These are phyloP conservation scores for Eutrigla gurnardus DNA, from an alignment of 2,797 vertebrate genomes.

Conservation along the genomic window DNA sequence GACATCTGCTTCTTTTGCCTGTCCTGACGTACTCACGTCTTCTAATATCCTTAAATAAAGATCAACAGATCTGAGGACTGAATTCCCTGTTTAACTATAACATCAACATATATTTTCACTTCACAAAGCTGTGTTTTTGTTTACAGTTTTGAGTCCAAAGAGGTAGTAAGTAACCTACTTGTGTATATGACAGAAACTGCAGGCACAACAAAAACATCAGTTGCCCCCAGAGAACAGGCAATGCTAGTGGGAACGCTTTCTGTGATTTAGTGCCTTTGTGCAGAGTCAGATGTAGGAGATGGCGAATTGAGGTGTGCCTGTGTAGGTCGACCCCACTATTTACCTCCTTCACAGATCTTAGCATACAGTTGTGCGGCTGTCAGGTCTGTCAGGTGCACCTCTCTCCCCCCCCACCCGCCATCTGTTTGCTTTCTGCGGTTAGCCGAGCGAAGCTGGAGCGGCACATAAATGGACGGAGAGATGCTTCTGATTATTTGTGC, in stretches of 20 bases:
- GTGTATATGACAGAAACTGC: slow-evolving; percentile 45
- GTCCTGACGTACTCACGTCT: not conserved
- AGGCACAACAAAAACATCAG: slow-evolving; percentile 62
- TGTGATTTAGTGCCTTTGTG: slow-evolving; percentile 68
- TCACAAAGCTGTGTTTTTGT: not conserved
- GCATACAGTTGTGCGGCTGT: slow-evolving; percentile 73
- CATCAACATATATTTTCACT: not conserved
- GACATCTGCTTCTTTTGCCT: not conserved
- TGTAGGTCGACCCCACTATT: slow-evolving; percentile 68
- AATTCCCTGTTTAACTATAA: not conserved
- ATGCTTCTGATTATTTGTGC: slow-evolving; percentile 69
- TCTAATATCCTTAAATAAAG: not conserved
- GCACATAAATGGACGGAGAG: slow-evolving; percentile 58
- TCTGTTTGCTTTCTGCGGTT: slow-evolving; percentile 77
- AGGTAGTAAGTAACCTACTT: slow-evolving; percentile 5
- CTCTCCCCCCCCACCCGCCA: slow-evolving; percentile 36
- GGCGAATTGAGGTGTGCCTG: slow-evolving; percentile 48
- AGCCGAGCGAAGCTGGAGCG: slow-evolving; percentile 49
- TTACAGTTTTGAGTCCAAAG: slow-evolving; percentile 22
- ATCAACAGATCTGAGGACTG: not conserved
- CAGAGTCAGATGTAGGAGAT: slow-evolving; percentile 55
- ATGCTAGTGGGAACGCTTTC: slow-evolving; percentile 57
- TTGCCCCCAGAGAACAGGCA: slow-evolving; percentile 58
- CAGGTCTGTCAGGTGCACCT: slow-evolving; percentile 74
- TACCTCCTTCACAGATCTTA: slow-evolving; percentile 68